Conservation (phyloP, 2,797 vertebrate species). For the Rhynchonycteris naso region DNA sequence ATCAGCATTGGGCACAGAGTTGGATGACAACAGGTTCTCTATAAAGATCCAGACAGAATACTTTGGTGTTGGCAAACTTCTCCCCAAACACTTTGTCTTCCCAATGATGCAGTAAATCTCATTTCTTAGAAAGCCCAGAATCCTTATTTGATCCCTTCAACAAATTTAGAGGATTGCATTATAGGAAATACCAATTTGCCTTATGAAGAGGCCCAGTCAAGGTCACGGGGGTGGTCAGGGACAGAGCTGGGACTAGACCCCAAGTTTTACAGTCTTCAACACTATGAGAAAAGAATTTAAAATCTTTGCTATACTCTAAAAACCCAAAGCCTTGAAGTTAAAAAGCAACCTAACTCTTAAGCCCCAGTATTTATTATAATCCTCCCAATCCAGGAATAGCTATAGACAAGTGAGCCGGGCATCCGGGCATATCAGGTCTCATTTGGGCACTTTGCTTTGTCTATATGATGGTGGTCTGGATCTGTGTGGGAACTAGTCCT, state of each 20-base stretch:
- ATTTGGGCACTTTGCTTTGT: background rate
- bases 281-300: background rate
- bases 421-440: background rate
- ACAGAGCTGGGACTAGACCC: background rate
- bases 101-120: background rate
- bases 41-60: constrained; percentile 79
- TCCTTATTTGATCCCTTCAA: constrained; percentile 24
- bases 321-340: background rate
- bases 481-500: background rate
- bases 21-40: constrained; percentile 85
- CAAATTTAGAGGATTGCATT: background rate
- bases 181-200: background rate
- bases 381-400: background rate
- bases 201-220: background rate
- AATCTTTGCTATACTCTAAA: background rate
- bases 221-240: background rate
- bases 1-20: constrained; percentile 83
- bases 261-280: background rate
- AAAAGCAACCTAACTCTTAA: background rate
- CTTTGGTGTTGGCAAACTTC: background rate
- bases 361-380: background rate
- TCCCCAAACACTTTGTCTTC: background rate
- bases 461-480: background rate
- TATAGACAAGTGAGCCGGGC: background rate
- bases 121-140: constrained; percentile 40